Percentiles rank a stretch among this genome's conserved stretches.
These are phyloP conservation scores for Tetrax tetrax DNA, from an alignment of 2,113 vertebrate genomes.

Conservation along the genomic window DNA sequence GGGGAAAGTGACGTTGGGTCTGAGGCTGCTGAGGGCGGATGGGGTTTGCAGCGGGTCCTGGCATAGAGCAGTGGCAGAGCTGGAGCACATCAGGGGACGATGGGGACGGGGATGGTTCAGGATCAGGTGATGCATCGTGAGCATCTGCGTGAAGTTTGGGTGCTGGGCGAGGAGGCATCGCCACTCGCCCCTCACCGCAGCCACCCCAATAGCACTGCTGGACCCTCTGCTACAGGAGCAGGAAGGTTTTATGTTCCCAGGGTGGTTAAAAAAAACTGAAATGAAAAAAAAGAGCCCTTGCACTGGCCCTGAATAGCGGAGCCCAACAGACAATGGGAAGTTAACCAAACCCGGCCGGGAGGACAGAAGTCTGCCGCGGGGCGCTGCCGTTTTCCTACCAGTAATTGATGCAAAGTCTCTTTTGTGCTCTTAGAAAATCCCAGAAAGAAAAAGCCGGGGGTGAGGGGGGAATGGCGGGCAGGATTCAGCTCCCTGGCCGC, in stretches of 20 bases:
- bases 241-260: background rate
- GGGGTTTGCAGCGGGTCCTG: background rate
- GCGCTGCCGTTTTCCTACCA: constrained; percentile 5
- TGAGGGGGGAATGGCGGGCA: background rate
- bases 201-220: background rate
- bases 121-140: background rate
- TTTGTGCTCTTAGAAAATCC: constrained; percentile 52
- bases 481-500: background rate
- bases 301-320: background rate
- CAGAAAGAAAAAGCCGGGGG: background rate
- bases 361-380: background rate
- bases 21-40: background rate
- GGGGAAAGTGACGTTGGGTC: background rate
- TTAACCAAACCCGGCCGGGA: constrained; percentile 22
- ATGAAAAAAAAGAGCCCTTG: background rate
- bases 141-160: background rate
- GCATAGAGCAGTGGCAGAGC: rapidly evolving
- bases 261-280: background rate
- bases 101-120: rapidly evolving
- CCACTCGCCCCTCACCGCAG: rapidly evolving
- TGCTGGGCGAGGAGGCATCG: background rate
- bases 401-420: constrained; percentile 61
- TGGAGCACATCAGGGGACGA: rapidly evolving
- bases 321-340: constrained; percentile 32
- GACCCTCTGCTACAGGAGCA: background rate